A percentile compares a stretch with the other conserved stretches of the same genome.
Conservation (phyloP, 2,888 invertebrate genomes). For the Capitulum mitella region DNA sequence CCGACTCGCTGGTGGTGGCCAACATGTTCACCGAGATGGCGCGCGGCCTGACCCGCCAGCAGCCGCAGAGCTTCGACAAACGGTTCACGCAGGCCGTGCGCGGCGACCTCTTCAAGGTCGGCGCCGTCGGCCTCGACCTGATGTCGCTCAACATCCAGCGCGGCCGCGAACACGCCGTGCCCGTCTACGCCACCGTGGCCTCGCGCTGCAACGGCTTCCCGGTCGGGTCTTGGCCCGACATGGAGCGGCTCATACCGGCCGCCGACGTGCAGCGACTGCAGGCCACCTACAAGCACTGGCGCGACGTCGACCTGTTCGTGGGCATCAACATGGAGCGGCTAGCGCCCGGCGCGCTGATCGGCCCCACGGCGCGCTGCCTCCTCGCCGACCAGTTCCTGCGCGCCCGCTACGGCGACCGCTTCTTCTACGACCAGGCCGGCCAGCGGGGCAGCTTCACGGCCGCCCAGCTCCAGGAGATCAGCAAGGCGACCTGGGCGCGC, state of each 20-base stretch:
- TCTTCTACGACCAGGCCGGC: slow-evolving; percentile 19
- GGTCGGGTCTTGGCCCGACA: background rate
- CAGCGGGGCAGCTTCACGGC: slow-evolving; percentile 41
- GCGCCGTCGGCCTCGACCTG: slow-evolving; percentile 10
- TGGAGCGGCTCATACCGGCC: background rate
- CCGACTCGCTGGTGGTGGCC: background rate
- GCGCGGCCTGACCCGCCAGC: slow-evolving; percentile 3
- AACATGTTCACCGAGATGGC: background rate
- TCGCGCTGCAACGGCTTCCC: background rate
- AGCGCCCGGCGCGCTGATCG: background rate
- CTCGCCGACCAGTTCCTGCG: slow-evolving; percentile 14
- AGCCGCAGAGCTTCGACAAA: background rate
- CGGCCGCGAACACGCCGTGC: background rate
- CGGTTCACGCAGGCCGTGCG: background rate
- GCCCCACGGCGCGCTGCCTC: background rate
- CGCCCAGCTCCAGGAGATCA: slow-evolving; percentile 63
- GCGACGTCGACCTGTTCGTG: slow-evolving; percentile 7
- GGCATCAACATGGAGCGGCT: background rate
- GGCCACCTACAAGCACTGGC: background rate
- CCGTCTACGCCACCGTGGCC: background rate
- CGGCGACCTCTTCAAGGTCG: slow-evolving; percentile 7
- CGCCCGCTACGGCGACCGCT: slow-evolving; percentile 13
- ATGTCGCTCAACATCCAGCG: slow-evolving; percentile 15
- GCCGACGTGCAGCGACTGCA: background rate
- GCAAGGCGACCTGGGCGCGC: slow-evolving; percentile 61